Base-by-base conservation (phyloP, 2,888 invertebrate genomes). In the Limulus polyphemus region DNA sequence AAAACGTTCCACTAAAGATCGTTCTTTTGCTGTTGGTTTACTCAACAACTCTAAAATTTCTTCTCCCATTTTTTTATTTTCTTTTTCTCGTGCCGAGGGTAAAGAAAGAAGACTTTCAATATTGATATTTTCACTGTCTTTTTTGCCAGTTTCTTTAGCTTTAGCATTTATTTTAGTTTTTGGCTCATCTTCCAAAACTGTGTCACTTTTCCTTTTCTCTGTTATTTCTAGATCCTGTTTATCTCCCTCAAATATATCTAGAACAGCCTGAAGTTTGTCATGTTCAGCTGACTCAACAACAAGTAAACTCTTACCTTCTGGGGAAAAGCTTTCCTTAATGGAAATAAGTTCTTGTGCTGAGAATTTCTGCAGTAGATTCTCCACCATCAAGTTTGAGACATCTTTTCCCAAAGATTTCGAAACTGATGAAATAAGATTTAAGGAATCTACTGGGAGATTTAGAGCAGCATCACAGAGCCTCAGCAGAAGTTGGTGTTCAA, bases 11-110 rank as follows among this genome's bases (percentile, higher is more conserved):
- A 93, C 91, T n/a, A 97, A 78, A 1, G 90, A 92, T 71, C 88
- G 84, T 77, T 98, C 95, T 76, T 97, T 97, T 1, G 95, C 95
- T 0, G 95, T 95, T 11, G 95, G 95, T 75, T 92, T 92, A 70
- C 92, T 94, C 1, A 98, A 78, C 14, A 98, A 78, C 73, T 92
- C 92, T 71, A 93, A 81, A 61, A 98, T 97, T 79, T 98, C 97
- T 75, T 97, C 95, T 0, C 93, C 93, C 0, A 95, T 84, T 77
- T 93, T 87, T 76, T 95, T 95, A 67, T 86, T 93, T 73, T 95
- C 94, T 72, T 92, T 92, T 75, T 98, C 97, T 72, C 93, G 83
- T 14, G 93, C 91, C 0, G 95, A 93, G 0, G 94, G 92, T 83
- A 89, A 86, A n/a, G 89, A 86, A 67, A 93, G 78, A 52, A 93